Evolutionary conservation across 2,113 vertebrate species (phyloP).

Genomic region (Illadopsis cleaveri): DNA sequence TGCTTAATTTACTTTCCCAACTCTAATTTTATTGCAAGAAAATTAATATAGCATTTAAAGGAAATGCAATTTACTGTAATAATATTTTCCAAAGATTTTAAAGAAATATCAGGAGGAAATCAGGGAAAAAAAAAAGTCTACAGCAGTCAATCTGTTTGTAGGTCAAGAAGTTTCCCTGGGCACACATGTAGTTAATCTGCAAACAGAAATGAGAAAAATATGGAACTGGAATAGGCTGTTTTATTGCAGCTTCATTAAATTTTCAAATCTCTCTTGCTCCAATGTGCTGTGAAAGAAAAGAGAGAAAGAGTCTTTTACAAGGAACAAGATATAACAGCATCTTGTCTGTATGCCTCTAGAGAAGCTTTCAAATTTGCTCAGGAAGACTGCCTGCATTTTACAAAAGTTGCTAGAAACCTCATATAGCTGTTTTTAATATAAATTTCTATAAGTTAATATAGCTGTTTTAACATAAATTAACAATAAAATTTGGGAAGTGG

Average conservation of each 20-base stretch:
- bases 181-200: background rate
- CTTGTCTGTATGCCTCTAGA: background rate
- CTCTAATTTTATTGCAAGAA: background rate
- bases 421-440: background rate
- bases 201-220: background rate
- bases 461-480: too few species aligned
- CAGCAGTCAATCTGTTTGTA: background rate
- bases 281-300: background rate
- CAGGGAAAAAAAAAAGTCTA: background rate
- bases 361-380: background rate
- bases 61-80: background rate
- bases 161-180: background rate
- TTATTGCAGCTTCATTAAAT: slow-evolving; percentile 1
- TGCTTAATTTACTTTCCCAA: background rate
- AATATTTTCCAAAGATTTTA: background rate
- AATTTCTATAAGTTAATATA: too few species aligned
- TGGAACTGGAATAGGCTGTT: background rate
- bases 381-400: background rate
- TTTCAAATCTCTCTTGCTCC: background rate
- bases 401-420: background rate
- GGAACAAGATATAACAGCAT: background rate
- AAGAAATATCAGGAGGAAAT: background rate
- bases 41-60: background rate
- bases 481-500: background rate
- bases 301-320: background rate